Evolutionary conservation across 2,113 vertebrate species (phyloP).

Genomic region (Donacobius atricapilla): DNA sequence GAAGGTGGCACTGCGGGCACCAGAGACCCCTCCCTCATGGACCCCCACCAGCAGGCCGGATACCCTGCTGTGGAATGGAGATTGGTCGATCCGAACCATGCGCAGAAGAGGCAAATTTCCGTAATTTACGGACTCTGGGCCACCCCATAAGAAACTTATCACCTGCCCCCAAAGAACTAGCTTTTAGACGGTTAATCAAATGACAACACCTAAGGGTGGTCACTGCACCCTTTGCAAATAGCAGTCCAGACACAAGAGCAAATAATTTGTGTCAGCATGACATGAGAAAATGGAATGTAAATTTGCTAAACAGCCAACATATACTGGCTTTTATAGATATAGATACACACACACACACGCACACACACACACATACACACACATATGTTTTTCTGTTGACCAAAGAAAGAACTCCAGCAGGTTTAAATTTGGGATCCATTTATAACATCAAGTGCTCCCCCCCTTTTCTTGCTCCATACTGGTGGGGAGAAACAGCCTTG

Average conservation of each 20-base stretch:
- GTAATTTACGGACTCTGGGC: neutral
- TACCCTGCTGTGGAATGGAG: accelerated
- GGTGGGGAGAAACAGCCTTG: neutral
- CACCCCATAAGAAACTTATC: neutral
- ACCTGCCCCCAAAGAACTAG: neutral
- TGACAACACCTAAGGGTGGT: neutral
- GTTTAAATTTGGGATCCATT: neutral
- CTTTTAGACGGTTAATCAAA: constrained; percentile 20
- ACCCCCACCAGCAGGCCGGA: accelerated
- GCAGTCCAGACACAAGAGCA: constrained; percentile 21
- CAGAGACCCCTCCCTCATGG: neutral
- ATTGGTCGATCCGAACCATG: neutral
- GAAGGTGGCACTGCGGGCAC: neutral
- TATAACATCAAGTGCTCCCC: neutral
- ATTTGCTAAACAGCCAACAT: constrained; percentile 11
- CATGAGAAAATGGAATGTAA: constrained; percentile 37
- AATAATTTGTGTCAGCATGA: constrained; percentile 32
- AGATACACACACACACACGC: neutral
- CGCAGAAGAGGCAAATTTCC: neutral
- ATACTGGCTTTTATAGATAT: neutral
- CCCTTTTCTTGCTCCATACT: neutral
- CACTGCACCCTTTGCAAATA: constrained; percentile 22
- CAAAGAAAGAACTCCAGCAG: neutral
- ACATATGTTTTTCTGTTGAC: neutral
- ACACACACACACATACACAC: too few species aligned